A percentile compares a stretch with the other conserved stretches of the same genome.
These are phyloP conservation scores for Cheumatopsyche charites DNA, from an alignment of 1,140 invertebrate genomes.

Conservation along the genomic window DNA sequence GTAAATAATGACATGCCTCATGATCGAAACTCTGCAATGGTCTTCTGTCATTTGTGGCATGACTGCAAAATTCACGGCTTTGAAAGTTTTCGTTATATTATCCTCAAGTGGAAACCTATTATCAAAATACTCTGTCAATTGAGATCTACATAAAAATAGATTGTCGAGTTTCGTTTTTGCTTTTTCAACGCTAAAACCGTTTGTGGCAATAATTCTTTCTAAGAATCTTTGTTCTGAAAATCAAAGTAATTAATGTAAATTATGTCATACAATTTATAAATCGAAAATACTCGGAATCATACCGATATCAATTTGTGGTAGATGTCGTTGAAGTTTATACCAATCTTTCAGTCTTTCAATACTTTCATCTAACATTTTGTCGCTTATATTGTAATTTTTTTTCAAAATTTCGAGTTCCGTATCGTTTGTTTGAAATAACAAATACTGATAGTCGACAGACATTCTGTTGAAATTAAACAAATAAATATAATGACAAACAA, in stretches of 20 bases:
- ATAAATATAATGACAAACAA: neutral
- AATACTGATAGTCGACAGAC: constrained; percentile 17
- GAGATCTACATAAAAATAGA: constrained; percentile 6
- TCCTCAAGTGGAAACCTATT: neutral
- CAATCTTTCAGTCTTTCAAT: constrained; percentile 22
- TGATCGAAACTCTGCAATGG: neutral
- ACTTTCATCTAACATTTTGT: constrained; percentile 5
- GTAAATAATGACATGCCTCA: constrained; percentile 7
- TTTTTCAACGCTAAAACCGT: constrained; percentile 25
- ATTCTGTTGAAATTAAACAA: constrained; percentile 7
- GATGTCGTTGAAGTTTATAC: constrained; percentile 28
- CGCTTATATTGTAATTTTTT: neutral
- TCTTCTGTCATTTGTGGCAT: constrained; percentile 20
- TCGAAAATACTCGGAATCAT: neutral
- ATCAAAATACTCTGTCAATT: constrained; percentile 22
- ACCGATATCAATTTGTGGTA: constrained; percentile 9
- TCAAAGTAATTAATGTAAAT: neutral
- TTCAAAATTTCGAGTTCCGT: neutral
- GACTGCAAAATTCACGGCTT: neutral
- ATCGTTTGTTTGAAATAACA: constrained; percentile 4
- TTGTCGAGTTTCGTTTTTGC: constrained; percentile 28
- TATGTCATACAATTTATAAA: neutral
- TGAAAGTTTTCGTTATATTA: too few relatives aligned
- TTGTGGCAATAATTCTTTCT: neutral
- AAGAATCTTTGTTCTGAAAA: constrained; percentile 6